Conservation (phyloP, 1,140 invertebrate species). For the Magallana angulata region DNA sequence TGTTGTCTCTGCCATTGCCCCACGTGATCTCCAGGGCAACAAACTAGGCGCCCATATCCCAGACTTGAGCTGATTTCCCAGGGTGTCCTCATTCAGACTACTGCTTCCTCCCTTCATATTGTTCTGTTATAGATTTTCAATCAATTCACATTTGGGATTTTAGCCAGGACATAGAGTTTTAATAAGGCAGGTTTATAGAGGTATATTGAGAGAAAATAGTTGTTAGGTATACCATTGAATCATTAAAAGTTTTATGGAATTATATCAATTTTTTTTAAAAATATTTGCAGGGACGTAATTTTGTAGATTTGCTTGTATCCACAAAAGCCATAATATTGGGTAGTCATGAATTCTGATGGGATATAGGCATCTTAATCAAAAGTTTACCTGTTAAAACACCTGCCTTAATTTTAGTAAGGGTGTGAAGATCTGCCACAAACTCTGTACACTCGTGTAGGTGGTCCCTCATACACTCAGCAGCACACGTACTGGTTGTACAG, state of each 20-base stretch:
- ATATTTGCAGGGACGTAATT: too few relatives aligned
- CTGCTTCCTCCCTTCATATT: constrained; percentile 86
- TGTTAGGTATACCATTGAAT: neutral
- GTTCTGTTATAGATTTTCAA: constrained; percentile 82
- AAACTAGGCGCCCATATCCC: constrained; percentile 96
- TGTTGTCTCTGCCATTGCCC: constrained; percentile 89
- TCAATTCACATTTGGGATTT: neutral
- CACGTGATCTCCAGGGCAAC: constrained; percentile 94
- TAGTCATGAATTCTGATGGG: too few relatives aligned
- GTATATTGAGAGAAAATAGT: neutral
- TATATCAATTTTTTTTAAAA: too few relatives aligned
- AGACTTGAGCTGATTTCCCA: constrained; percentile 96
- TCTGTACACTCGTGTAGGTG: constrained; percentile 96
- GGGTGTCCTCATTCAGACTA: constrained; percentile 92
- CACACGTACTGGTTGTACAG: constrained; percentile 85
- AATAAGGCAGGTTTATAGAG: too few relatives aligned
- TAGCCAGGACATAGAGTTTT: neutral
- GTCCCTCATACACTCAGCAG: constrained; percentile 94
- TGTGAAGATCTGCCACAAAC: constrained; percentile 97
- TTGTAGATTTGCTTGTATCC: too few relatives aligned
- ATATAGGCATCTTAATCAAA: too few relatives aligned
- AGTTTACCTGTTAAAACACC: neutral
- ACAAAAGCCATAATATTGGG: too few relatives aligned
- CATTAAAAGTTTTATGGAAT: too few relatives aligned
- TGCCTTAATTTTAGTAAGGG: constrained; percentile 97